Conservation (phyloP, 2,888 invertebrate species). For the Eretmocerus hayati region DNA sequence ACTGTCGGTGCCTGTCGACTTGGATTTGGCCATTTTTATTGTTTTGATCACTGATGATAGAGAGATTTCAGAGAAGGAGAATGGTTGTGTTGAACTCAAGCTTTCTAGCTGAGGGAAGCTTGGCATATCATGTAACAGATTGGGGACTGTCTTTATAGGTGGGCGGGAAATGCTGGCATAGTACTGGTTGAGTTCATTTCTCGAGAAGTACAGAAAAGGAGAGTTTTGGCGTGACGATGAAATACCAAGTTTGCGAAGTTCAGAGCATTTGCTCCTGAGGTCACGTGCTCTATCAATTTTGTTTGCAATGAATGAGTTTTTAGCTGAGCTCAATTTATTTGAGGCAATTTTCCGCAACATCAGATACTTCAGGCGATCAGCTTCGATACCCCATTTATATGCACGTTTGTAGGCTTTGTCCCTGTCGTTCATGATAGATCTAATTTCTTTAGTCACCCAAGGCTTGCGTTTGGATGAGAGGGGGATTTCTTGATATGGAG, state of each 20-base stretch:
- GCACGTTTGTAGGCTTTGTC: neutral
- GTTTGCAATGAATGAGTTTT: neutral
- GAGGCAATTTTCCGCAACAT: neutral
- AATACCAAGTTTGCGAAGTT: too few relatives aligned
- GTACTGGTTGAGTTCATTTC: neutral
- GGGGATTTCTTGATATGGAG: neutral
- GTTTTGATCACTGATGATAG: too few relatives aligned
- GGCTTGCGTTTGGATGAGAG: too few relatives aligned
- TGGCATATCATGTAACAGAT: too few relatives aligned
- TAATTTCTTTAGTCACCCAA: too few relatives aligned
- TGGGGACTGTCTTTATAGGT: neutral
- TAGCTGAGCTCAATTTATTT: neutral
- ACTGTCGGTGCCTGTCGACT: too few relatives aligned
- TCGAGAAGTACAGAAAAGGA: too few relatives aligned
- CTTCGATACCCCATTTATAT: neutral
- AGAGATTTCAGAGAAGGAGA: too few relatives aligned
- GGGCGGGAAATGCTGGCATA: neutral
- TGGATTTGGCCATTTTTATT: too few relatives aligned
- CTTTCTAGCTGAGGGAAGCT: too few relatives aligned
- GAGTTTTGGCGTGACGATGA: too few relatives aligned
- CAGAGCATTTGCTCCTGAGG: neutral
- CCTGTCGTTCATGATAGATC: neutral
- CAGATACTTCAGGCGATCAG: neutral
- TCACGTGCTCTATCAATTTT: neutral
- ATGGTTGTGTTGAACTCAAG: too few relatives aligned